These are phyloP conservation scores for Brachyistius frenatus DNA, from an alignment of 2,113 vertebrate species.

Conservation along the genomic window DNA sequence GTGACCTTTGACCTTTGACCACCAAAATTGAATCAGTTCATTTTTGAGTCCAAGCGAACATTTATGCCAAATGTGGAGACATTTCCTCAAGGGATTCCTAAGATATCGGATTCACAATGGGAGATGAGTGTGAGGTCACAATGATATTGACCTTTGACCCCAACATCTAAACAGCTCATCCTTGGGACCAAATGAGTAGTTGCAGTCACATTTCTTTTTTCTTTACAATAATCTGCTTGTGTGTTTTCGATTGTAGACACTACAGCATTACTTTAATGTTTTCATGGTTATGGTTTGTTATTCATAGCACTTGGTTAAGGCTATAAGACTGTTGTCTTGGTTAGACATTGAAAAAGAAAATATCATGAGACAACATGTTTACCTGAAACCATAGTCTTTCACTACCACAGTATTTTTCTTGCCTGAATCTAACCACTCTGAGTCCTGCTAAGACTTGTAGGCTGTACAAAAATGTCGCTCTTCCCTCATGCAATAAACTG, in stretches of 20 bases:
- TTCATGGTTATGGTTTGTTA: background rate
- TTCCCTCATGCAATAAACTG: background rate
- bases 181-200: no score
- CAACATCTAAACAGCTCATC: no score
- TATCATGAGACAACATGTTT: background rate
- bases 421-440: background rate
- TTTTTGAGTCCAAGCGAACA: no score
- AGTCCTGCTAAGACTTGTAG: slow-evolving; percentile 1
- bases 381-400: background rate
- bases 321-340: background rate
- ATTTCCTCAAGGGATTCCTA: no score
- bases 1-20: no score
- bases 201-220: no score
- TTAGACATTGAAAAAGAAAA: background rate
- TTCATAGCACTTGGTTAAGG: background rate
- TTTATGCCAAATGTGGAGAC: no score
- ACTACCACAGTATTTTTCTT: background rate
- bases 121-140: no score
- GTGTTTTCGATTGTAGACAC: background rate
- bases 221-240: no score
- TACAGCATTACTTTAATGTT: background rate
- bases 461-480: background rate
- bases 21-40: no score
- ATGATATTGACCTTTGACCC: no score
- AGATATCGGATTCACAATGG: no score